phyloP scores from a whole-genome alignment of 2,888 invertebrate species.

The Dastarcus helophoroides region DNA sequence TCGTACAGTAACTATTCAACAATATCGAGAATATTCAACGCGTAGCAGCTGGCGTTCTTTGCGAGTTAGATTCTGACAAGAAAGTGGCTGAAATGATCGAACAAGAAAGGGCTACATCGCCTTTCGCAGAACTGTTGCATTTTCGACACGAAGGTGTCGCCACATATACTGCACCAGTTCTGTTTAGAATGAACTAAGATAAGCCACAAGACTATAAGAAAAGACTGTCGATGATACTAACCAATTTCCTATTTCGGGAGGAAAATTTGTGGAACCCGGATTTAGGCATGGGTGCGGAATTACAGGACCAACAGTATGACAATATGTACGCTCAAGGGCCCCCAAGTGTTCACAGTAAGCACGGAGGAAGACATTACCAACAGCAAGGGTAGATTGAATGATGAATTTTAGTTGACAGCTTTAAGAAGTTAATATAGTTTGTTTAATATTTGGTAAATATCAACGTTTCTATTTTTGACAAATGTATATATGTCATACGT shows the following conservation, averaged over 20 bases:
- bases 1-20: conserved; percentile 92
- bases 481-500: no score
- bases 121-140: conserved; percentile 88
- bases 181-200: conserved; percentile 97
- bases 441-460: background rate
- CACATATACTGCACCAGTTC: conserved; percentile 93
- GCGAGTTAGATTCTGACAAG: conserved; percentile 91
- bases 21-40: conserved; percentile 97
- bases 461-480: background rate
- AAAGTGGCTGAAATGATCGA: conserved; percentile 97
- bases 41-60: conserved; percentile 93
- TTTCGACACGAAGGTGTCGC: conserved; percentile 97
- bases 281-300: conserved; percentile 74
- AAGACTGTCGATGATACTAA: conserved; percentile 88
- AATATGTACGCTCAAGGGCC: conserved; percentile 88
- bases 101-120: conserved; percentile 91
- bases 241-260: conserved; percentile 88
- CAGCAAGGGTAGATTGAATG: conserved; percentile 58
- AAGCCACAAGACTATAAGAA: conserved; percentile 98
- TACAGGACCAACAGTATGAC: conserved; percentile 91
- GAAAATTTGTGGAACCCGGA: conserved; percentile 87
- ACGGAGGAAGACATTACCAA: conserved; percentile 67
- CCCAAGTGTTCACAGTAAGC: conserved; percentile 73
- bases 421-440: background rate
- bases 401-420: background rate